Evolutionary conservation across 1,140 invertebrate genomes (phyloP).

Genomic region (Drosophila saltans): DNA sequence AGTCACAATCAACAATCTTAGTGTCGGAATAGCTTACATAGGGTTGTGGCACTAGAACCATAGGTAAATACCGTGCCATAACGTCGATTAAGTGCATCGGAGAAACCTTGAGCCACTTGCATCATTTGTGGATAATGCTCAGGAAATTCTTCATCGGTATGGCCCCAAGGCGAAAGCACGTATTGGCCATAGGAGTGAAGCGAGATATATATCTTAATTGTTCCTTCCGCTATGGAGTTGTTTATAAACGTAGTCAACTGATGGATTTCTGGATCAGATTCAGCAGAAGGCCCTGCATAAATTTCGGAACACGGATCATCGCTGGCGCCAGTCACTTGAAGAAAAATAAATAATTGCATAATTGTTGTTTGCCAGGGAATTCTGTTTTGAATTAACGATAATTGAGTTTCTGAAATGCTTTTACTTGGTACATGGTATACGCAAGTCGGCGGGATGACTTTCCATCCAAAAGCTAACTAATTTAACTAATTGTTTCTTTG

Average conservation of each 20-base stretch:
- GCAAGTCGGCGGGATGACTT: no score
- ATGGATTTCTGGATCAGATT: conserved; percentile 86
- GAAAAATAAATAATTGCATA: neutral
- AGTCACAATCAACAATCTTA: no score
- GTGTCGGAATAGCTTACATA: conserved; percentile 79
- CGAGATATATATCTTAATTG: conserved; percentile 83
- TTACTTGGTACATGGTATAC: no score
- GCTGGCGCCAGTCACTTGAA: conserved; percentile 84
- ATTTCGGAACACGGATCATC: conserved; percentile 85
- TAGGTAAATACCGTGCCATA: conserved; percentile 83
- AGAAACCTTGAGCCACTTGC: conserved; percentile 82
- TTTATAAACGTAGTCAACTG: conserved; percentile 82
- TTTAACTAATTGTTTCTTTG: no score
- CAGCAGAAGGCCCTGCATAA: conserved; percentile 85
- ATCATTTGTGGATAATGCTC: conserved; percentile 84
- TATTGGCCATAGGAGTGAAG: conserved; percentile 84
- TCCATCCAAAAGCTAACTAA: no score
- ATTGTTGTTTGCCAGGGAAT: no score
- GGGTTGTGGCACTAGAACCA: conserved; percentile 84
- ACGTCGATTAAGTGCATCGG: conserved; percentile 77
- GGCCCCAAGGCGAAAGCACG: conserved; percentile 83
- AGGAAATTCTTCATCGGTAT: conserved; percentile 82
- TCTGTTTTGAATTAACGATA: no score
- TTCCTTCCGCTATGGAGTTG: conserved; percentile 69
- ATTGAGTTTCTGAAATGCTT: no score